Evolutionary conservation across 2,888 invertebrate genomes (phyloP).

Genomic region (Xestia xanthographa): DNA sequence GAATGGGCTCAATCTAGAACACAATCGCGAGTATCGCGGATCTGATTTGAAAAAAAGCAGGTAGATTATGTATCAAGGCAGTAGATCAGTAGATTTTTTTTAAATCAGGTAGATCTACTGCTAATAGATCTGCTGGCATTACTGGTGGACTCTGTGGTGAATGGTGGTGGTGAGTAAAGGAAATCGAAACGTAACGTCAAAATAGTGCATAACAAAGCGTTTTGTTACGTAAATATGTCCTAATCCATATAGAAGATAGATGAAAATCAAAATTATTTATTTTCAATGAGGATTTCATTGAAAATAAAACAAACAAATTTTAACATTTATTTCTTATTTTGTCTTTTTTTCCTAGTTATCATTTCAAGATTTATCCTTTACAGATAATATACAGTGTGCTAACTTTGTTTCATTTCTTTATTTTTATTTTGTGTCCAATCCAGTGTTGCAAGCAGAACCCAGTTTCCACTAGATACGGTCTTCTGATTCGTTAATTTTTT

Average conservation of each 20-base stretch:
- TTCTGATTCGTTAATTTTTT: constrained; percentile 36
- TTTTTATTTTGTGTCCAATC: neutral
- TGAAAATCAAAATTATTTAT: neutral
- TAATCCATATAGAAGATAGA: no score
- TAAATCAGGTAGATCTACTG: no score
- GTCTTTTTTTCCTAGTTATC: neutral
- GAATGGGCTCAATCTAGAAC: no score
- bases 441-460: neutral
- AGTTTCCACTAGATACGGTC: neutral
- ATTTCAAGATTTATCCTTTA: no score
- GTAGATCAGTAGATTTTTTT: no score
- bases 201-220: constrained; percentile 20
- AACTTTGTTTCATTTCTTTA: neutral
- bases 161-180: neutral
- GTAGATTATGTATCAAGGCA: no score
- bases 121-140: no score
- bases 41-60: no score
- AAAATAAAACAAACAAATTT: no score
- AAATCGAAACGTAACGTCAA: constrained; percentile 35
- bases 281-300: neutral
- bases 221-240: neutral
- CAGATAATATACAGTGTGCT: constrained; percentile 26
- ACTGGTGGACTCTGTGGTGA: no score
- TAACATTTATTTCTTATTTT: neutral
- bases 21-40: no score